Evolutionary conservation across 2,797 vertebrate species (phyloP).

Genomic region (Coranthus polyacanthus): DNA sequence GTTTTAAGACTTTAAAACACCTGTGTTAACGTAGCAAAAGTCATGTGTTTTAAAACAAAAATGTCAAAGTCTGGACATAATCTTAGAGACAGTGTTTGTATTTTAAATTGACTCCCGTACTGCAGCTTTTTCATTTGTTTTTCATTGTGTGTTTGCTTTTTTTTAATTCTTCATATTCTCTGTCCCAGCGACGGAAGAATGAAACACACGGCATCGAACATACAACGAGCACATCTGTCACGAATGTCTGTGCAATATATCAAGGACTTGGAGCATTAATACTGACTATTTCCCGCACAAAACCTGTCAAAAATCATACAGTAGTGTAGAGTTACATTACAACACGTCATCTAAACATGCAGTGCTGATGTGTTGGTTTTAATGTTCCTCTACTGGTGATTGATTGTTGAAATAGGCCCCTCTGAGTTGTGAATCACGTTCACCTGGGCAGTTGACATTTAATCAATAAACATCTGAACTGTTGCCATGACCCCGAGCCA

Average conservation of each 20-base stretch:
- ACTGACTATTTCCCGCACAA: constrained; percentile 1
- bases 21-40: too few relatives aligned
- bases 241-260: too few relatives aligned
- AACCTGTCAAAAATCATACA: not conserved
- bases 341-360: constrained; percentile 36
- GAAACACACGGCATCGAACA: not conserved
- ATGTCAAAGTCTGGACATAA: too few relatives aligned
- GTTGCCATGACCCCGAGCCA: constrained; percentile 87
- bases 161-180: too few relatives aligned
- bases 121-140: too few relatives aligned
- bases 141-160: too few relatives aligned
- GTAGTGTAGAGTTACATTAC: constrained; percentile 1
- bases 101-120: too few relatives aligned
- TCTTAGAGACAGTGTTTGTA: too few relatives aligned
- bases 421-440: constrained; percentile 91
- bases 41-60: too few relatives aligned
- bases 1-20: too few relatives aligned
- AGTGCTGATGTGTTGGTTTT: constrained; percentile 66
- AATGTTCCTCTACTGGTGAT: constrained; percentile 74
- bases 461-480: constrained; percentile 93
- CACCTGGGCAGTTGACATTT: constrained; percentile 92
- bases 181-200: too few relatives aligned
- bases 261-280: not conserved
- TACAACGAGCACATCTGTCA: not conserved
- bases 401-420: constrained; percentile 73